Base-by-base conservation (phyloP, 2,888 invertebrate species). In the Leptura quadrifasciata region DNA sequence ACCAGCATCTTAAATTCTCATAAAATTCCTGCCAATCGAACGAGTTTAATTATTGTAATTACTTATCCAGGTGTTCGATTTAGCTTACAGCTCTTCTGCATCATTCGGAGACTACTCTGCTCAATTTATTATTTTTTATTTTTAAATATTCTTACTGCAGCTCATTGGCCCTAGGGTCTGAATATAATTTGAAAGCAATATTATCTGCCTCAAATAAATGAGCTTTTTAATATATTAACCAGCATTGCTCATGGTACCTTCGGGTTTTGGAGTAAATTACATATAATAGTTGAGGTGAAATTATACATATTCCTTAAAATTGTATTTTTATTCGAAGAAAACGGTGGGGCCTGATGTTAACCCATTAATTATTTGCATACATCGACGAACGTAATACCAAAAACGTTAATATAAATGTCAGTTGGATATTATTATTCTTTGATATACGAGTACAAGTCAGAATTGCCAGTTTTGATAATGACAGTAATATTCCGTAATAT, bases 21-120 rank as follows among this genome's bases (percentile, higher is more conserved):
- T 55, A 55, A 55, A 55, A 39, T 55, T 55, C 18, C 55, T 55
- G 20, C 5, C 57, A 57, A 68, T 35, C 57, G 27, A 57, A 39
- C 39, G 39, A 39, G 24, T 75, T 58, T 72, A 75, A 75, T 72
- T 58, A 72, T 61, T 73, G 73, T 76, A 64, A 76, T 76, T 76
- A 76, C 68, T 55, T 70, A 54, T 35, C 65, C 73, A 76, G 76
- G 73, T 76, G 76, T 76, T 70, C 70, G 60, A 61, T 55, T 55
- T 55, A 55, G 55, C 55, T 55, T 20, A 17, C 10, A 20, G 55
- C 55, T 55, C 9, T 55, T 55, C n/a, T 55, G 15, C 18, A 55
- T 17, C 55, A 18, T 20, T 17, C 18, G 18, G 55, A 18, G 9
- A 20, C 17, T 55, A 18, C 20, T 55, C 55, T 39, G 18, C 6